phyloP scores from a whole-genome alignment of 2,113 vertebrate genomes.

The Myiagra hebetior region DNA sequence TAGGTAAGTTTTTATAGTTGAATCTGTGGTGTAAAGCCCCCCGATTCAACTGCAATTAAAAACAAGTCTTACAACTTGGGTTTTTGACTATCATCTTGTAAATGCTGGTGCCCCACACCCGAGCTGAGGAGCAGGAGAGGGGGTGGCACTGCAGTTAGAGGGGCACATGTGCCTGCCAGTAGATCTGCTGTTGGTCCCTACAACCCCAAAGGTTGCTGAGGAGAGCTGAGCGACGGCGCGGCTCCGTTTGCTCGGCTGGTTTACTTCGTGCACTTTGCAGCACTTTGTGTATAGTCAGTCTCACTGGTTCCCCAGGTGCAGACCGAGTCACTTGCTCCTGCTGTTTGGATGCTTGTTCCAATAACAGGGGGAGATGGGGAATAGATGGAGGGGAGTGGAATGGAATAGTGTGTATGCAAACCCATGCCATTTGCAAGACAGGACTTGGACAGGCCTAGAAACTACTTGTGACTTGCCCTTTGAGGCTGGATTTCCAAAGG shows the following conservation, averaged over 20 bases:
- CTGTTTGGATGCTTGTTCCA: background rate
- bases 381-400: background rate
- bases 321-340: background rate
- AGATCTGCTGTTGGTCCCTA: background rate
- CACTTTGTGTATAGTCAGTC: conserved; percentile 55
- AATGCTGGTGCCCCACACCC: background rate
- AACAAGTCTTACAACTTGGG: conserved; percentile 11
- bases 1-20: conserved; percentile 57
- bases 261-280: conserved; percentile 30
- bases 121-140: background rate
- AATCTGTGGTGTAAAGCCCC: conserved; percentile 46
- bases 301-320: conserved; percentile 27
- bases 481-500: background rate
- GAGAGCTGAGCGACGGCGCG: fast-evolving
- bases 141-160: background rate
- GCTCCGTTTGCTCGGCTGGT: background rate
- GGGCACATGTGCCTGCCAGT: background rate
- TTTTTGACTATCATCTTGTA: conserved; percentile 20
- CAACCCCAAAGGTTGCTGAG: background rate
- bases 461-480: background rate
- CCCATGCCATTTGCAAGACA: background rate
- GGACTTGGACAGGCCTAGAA: background rate
- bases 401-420: background rate
- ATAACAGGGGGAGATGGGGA: background rate
- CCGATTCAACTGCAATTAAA: conserved; percentile 62